A percentile compares a stretch with the other conserved stretches of the same genome.
Conservation (phyloP, 2,113 vertebrate species). For the Naja naja region DNA sequence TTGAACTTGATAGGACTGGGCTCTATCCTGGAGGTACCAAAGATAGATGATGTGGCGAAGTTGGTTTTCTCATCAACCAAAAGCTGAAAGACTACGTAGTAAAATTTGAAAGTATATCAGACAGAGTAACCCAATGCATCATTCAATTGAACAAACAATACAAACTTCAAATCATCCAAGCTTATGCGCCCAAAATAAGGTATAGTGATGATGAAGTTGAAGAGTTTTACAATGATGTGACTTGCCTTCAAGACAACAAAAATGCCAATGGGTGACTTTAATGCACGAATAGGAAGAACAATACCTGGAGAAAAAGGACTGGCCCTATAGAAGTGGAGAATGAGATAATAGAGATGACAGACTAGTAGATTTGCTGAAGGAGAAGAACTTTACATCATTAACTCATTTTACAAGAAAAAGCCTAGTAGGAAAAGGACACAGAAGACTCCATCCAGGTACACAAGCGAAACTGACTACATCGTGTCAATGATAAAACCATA, state of each 20-base stretch:
- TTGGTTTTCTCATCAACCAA: neutral
- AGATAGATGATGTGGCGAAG: neutral
- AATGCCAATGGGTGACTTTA: neutral
- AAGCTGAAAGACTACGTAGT: neutral
- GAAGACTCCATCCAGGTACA: too few relatives aligned
- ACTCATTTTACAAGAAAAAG: too few relatives aligned
- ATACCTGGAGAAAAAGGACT: neutral
- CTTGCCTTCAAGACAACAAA: neutral
- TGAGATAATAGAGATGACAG: too few relatives aligned
- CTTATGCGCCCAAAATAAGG: neutral
- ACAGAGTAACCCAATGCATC: neutral
- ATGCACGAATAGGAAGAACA: neutral
- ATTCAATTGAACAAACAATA: neutral
- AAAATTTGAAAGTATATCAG: neutral
- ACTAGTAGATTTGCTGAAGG: too few relatives aligned
- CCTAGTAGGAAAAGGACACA: too few relatives aligned
- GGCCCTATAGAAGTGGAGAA: too few relatives aligned
- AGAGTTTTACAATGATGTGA: neutral
- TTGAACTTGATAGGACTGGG: neutral
- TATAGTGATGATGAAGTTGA: neutral
- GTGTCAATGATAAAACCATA: too few relatives aligned
- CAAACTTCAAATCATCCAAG: neutral
- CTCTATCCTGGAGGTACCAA: neutral
- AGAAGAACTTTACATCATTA: too few relatives aligned
- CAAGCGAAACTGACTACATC: too few relatives aligned